Conservation (phyloP, 2,113 vertebrate genomes). For the Coryphaenoides rupestris region DNA sequence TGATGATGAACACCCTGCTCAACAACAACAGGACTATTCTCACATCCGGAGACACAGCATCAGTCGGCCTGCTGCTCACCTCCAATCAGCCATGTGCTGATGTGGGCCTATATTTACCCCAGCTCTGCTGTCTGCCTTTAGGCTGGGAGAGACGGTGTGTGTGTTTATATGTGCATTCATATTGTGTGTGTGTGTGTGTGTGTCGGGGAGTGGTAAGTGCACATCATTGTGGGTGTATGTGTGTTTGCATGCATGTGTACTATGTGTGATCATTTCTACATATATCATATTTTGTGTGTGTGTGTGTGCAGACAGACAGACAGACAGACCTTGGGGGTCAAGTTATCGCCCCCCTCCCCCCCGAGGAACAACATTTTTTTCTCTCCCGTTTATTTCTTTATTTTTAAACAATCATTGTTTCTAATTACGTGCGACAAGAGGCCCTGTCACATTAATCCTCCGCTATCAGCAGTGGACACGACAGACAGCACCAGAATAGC, state of each 20-base stretch:
- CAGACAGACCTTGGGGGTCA: slow-evolving; percentile 57
- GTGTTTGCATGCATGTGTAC: too few relatives aligned
- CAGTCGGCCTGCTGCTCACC: background rate
- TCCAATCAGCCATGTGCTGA: slow-evolving; percentile 57
- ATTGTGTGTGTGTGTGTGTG: slow-evolving; percentile 23
- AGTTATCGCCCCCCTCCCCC: slow-evolving; percentile 69
- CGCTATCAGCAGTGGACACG: slow-evolving; percentile 79
- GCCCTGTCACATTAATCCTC: slow-evolving; percentile 83
- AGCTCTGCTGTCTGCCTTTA: slow-evolving; percentile 27
- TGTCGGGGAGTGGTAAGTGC: too few relatives aligned
- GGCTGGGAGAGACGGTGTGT: slow-evolving; percentile 18
- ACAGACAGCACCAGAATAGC: slow-evolving; percentile 85
- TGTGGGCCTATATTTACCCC: slow-evolving; percentile 74
- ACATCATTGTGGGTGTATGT: too few relatives aligned
- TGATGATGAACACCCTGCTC: too few relatives aligned
- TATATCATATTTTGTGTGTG: too few relatives aligned
- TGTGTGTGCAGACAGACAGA: slow-evolving; percentile 34
- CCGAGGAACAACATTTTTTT: slow-evolving; percentile 70
- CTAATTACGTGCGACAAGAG: slow-evolving; percentile 86
- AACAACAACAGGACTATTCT: too few relatives aligned
- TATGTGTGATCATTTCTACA: too few relatives aligned
- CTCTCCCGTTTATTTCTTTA: slow-evolving; percentile 34
- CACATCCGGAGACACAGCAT: too few relatives aligned
- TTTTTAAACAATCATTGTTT: slow-evolving; percentile 72
- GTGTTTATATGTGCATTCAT: background rate